phyloP scores from a whole-genome alignment of 2,797 vertebrate species.

The Myripristis jacobus region DNA sequence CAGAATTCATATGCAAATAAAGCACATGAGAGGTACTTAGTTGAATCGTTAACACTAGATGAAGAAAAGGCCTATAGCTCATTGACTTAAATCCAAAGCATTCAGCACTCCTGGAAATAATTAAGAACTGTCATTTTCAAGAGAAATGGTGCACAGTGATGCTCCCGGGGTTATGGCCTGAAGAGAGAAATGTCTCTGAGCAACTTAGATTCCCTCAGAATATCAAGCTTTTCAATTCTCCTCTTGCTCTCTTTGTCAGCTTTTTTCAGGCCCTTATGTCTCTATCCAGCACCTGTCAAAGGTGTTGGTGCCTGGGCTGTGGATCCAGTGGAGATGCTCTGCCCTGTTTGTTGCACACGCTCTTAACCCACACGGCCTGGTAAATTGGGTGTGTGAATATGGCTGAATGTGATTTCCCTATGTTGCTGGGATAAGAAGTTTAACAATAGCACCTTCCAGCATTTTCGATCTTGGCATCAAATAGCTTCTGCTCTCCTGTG shows the following conservation, averaged over 20 bases:
- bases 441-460: constrained; percentile 58
- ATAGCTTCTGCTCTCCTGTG: constrained; percentile 54
- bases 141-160: constrained; percentile 54
- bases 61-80: constrained; percentile 64
- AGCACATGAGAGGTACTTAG: constrained; percentile 67
- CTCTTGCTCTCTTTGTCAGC: constrained; percentile 24
- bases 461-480: constrained; percentile 68
- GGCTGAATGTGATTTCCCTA: constrained; percentile 43
- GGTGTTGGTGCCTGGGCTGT: constrained; percentile 50
- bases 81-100: constrained; percentile 68
- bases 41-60: constrained; percentile 72
- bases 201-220: constrained; percentile 17
- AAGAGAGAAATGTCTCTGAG: constrained; percentile 26
- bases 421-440: constrained; percentile 46
- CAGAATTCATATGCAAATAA: constrained; percentile 64
- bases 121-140: constrained; percentile 64
- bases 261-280: constrained; percentile 56
- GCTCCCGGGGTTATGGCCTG: constrained; percentile 43
- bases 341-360: constrained; percentile 46
- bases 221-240: constrained; percentile 37
- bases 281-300: constrained; percentile 66
- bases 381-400: constrained; percentile 24
- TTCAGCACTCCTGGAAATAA: constrained; percentile 65
- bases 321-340: constrained; percentile 42
- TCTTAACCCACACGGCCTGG: constrained; percentile 49